Evolutionary conservation across 1,140 invertebrate genomes (phyloP).

Genomic region (Drosophila orena): DNA sequence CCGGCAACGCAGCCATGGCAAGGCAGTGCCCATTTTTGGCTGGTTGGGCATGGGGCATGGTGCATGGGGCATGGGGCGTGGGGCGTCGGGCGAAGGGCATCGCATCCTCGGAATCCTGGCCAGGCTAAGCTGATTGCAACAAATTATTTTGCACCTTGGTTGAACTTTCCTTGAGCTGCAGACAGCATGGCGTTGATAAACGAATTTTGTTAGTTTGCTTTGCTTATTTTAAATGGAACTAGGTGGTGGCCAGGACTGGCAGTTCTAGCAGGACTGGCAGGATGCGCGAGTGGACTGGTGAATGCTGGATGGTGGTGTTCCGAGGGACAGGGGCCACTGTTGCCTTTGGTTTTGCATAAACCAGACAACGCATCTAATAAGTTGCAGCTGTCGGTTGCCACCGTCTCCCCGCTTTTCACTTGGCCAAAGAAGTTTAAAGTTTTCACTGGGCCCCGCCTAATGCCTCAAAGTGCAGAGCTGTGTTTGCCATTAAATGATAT

Average conservation of each 20-base stretch:
- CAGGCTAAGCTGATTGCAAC: slow-evolving; percentile 80
- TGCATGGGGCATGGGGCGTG: not conserved
- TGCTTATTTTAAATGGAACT: slow-evolving; percentile 77
- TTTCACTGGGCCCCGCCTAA: slow-evolving; percentile 42
- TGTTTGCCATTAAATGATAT: slow-evolving; percentile 79
- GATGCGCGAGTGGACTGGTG: not conserved
- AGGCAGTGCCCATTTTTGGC: slow-evolving; percentile 8
- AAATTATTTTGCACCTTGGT: slow-evolving; percentile 82
- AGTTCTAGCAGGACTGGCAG: too few species aligned
- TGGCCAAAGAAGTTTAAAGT: slow-evolving; percentile 46
- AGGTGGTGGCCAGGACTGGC: slow-evolving; percentile 19
- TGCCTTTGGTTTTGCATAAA: slow-evolving; percentile 77
- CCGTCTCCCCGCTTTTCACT: not conserved
- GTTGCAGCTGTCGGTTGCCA: slow-evolving; percentile 70
- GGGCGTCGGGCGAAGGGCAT: slow-evolving; percentile 3
- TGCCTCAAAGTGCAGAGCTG: slow-evolving; percentile 71
- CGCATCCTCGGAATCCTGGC: slow-evolving; percentile 42
- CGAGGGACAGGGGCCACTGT: slow-evolving; percentile 53
- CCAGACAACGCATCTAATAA: slow-evolving; percentile 69
- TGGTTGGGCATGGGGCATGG: not conserved
- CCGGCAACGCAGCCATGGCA: slow-evolving; percentile 3
- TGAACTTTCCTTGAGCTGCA: slow-evolving; percentile 78
- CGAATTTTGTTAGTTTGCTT: slow-evolving; percentile 82
- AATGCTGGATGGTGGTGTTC: not conserved
- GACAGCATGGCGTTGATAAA: slow-evolving; percentile 79